These are phyloP conservation scores for Oscheius onirici DNA, from an alignment of 2,888 invertebrate species.

Conservation along the genomic window DNA sequence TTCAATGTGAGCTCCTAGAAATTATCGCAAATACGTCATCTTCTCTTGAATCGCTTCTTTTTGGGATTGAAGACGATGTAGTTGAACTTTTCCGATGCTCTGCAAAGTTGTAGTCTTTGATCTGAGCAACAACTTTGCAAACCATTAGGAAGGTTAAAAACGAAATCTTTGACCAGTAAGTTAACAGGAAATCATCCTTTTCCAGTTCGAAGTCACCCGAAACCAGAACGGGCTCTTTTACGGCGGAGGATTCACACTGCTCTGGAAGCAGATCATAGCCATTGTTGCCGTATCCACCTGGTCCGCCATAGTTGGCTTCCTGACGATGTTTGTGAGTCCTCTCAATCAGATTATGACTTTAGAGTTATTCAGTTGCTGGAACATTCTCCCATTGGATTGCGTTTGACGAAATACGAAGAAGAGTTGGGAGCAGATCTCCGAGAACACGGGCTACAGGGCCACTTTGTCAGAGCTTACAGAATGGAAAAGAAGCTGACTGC, in stretches of 20 bases:
- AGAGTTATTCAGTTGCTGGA: constrained; percentile 43
- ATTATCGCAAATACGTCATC: background rate
- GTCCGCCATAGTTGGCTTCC: constrained; percentile 45
- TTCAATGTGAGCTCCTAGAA: constrained; percentile 26
- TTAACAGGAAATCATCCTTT: background rate
- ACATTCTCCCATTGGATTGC: constrained; percentile 54
- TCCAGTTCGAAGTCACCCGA: constrained; percentile 41
- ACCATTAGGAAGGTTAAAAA: no score
- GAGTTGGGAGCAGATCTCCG: constrained; percentile 62
- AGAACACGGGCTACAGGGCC: constrained; percentile 60
- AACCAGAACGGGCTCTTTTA: constrained; percentile 55
- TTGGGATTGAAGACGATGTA: no score
- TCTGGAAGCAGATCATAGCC: constrained; percentile 47
- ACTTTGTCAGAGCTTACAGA: constrained; percentile 56
- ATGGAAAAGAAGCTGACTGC: constrained; percentile 60
- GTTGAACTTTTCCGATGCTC: no score
- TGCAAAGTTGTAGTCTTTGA: no score
- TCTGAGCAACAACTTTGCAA: no score
- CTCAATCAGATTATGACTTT: background rate
- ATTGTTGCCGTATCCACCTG: constrained; percentile 46
- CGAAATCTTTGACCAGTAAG: no score
- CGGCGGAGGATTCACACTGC: constrained; percentile 53
- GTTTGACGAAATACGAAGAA: constrained; percentile 59
- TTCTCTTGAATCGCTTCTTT: no score
- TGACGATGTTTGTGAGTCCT: constrained; percentile 42